Evolutionary conservation across 2,888 invertebrate genomes (phyloP), one percentile per base, ranked within the genome.

Genomic region (Flexamia atlantica): DNA sequence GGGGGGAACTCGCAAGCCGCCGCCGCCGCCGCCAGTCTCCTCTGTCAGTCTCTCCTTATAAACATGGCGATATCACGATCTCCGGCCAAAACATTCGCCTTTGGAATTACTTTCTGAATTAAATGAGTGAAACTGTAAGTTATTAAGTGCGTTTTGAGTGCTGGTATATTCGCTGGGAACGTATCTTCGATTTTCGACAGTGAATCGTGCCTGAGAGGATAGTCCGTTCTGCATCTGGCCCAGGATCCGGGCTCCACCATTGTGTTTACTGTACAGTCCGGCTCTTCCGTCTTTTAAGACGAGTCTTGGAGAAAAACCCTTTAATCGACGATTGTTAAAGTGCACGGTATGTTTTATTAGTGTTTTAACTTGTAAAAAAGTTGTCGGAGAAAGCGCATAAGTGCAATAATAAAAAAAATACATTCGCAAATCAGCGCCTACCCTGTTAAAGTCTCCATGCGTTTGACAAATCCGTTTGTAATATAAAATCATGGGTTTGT

Each of bases 181-280:
- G 23, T 76, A 28, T 76, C 46, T 42, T 36, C 46, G 25, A 46
- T n/a, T 25, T 42, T 28, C n/a, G 23, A 25, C 50, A 28, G 76
- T 72, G 76, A 76, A 20, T 50, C 40, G 76, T 76, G 76, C 20
- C 17, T 23, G 76, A 76, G 28, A 50, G 46, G 76, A 76, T 40
- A 5, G 76, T 28, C n/a, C 20, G n/a, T 76, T 17, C 23, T 28
- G 46, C 42, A 46, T 46, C 46, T 42, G 76, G 76, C 46, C 46
- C 42, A 76, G 50, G 46, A 76, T 46, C 46, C 76, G 42, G 76
- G 46, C 72, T 40, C 76, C 76, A 72, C 72, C 72, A 76, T 76
- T 76, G 76, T 76, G 76, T 76, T 76, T 76, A 76, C 50, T 40
- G 76, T 76, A 76, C 76, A 46, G 20, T 4, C 76, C 76, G 50